A percentile compares a stretch with the other conserved stretches of the same genome.
Evolutionary conservation across 2,888 invertebrate species (phyloP).

Genomic region (Drosophila paramelanica): DNA sequence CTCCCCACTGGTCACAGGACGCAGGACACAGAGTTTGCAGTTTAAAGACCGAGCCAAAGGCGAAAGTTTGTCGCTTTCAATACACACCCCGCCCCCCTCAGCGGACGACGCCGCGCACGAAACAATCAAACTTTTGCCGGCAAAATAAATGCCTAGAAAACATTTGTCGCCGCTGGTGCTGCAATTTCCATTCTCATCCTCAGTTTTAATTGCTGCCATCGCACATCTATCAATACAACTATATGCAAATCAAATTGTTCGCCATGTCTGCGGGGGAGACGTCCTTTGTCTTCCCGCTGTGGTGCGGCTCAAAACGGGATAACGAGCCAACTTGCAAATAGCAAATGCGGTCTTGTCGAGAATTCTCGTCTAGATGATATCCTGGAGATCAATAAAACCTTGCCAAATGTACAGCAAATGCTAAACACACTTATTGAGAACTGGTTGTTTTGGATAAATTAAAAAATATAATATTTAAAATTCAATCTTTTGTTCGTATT

Average conservation of each 20-base stretch:
- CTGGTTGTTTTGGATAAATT: too few species aligned
- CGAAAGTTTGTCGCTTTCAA: slow-evolving; percentile 52
- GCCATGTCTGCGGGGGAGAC: slow-evolving; percentile 30
- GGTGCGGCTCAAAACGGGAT: slow-evolving; percentile 48
- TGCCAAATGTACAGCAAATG: too few species aligned
- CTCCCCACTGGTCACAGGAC: slow-evolving; percentile 27
- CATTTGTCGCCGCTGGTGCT: slow-evolving; percentile 46
- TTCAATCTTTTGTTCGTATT: too few species aligned
- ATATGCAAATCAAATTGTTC: slow-evolving; percentile 72
- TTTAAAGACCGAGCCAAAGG: slow-evolving; percentile 42
- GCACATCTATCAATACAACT: slow-evolving; percentile 65
- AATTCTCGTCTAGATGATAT: background rate
- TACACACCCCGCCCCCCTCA: slow-evolving; percentile 1
- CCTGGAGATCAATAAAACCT: background rate
- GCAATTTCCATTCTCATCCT: slow-evolving; percentile 20
- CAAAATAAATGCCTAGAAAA: slow-evolving; percentile 50
- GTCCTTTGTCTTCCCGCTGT: slow-evolving; percentile 22
- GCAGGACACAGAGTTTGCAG: slow-evolving; percentile 39
- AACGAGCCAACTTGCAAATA: slow-evolving; percentile 76
- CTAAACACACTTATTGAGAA: background rate
- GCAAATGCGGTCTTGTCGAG: slow-evolving; percentile 19
- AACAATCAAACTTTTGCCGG: slow-evolving; percentile 65
- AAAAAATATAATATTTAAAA: too few species aligned
- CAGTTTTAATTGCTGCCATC: slow-evolving; percentile 62
- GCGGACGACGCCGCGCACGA: slow-evolving; percentile 8